These are phyloP conservation scores for Calameuta idolon DNA, from an alignment of 2,888 invertebrate species.

Conservation along the genomic window DNA sequence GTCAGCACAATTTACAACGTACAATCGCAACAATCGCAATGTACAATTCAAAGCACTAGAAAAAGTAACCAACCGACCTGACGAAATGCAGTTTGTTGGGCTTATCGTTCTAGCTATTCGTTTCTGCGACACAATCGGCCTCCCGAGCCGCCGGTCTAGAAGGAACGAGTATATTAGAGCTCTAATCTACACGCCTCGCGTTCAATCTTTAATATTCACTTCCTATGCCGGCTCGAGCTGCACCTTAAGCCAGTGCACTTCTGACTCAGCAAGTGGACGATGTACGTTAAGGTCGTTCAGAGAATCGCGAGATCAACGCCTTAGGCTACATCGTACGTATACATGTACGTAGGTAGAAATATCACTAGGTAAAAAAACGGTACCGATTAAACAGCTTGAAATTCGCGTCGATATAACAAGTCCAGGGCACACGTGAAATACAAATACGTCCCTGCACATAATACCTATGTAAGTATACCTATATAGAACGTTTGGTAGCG, in stretches of 20 bases:
- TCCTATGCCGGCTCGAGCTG: background rate
- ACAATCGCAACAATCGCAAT: background rate
- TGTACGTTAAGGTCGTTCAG: background rate
- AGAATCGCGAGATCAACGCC: background rate
- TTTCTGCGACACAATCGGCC: conserved; percentile 46
- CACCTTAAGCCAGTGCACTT: background rate
- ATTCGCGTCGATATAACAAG: background rate
- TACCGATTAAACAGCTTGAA: background rate
- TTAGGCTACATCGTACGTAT: background rate
- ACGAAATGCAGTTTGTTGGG: conserved; percentile 48
- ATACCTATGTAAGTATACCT: background rate
- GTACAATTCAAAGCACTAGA: background rate
- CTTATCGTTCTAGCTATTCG: conserved; percentile 46
- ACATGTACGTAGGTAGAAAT: background rate
- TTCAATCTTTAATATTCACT: conserved; percentile 45
- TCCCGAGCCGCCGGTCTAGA: conserved; percentile 19
- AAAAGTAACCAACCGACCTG: conserved; percentile 36
- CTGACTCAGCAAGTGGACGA: conserved; percentile 4
- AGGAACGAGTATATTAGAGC: conserved; percentile 49
- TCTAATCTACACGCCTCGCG: conserved; percentile 42
- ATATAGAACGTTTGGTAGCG: background rate
- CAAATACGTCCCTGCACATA: background rate
- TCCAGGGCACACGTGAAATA: background rate
- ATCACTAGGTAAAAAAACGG: background rate
- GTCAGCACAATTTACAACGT: background rate